Evolutionary conservation across 2,888 invertebrate genomes (phyloP).

Genomic region (Protophormia terraenovae): DNA sequence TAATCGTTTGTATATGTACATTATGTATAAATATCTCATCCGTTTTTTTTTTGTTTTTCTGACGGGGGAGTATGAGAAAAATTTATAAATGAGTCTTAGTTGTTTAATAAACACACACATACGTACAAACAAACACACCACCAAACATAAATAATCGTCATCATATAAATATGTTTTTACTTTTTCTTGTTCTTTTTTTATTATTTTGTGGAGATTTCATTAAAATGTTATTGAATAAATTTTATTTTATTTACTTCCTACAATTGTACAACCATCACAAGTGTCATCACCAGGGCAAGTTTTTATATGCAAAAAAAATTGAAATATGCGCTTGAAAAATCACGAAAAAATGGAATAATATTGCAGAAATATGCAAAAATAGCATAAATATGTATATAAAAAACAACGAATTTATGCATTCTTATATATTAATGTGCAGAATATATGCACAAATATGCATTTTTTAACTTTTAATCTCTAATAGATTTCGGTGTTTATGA

Average conservation of each 20-base stretch:
- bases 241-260: conserved; percentile 13
- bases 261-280: conserved; percentile 11
- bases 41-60: neutral
- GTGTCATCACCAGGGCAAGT: no score
- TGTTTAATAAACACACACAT: neutral
- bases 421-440: no score
- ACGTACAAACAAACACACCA: neutral
- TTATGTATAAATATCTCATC: neutral
- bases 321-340: no score
- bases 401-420: no score
- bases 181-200: neutral
- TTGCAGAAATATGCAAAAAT: no score
- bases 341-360: no score
- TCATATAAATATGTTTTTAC: neutral
- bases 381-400: no score
- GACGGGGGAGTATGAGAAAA: neutral
- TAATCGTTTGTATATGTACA: neutral
- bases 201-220: neutral
- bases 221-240: neutral
- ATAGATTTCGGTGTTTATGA: no score
- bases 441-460: no score
- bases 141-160: neutral
- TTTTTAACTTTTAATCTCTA: no score
- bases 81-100: neutral
- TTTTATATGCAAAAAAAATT: no score